phyloP scores from a whole-genome alignment of 2,797 vertebrate species.

The Mastacembelus armatus region DNA sequence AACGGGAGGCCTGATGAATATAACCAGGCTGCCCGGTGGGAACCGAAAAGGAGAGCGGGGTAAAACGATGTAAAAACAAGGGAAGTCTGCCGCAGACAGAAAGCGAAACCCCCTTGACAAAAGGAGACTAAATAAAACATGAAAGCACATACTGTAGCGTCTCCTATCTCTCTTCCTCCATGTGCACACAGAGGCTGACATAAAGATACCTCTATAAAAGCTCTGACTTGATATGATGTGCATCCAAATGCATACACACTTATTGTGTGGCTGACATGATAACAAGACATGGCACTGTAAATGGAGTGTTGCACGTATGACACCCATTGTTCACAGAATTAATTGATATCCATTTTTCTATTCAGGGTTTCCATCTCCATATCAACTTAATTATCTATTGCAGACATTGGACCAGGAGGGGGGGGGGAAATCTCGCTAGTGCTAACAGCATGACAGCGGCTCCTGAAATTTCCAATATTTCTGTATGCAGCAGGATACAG shows the following conservation, averaged over 20 bases:
- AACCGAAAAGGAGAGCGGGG: constrained; percentile 33
- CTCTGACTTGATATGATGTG: constrained; percentile 38
- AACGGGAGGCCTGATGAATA: constrained; percentile 68
- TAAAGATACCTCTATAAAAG: constrained; percentile 22
- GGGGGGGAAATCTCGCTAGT: background rate
- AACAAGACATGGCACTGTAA: constrained; percentile 2
- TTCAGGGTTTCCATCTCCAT: constrained; percentile 20
- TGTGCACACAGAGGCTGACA: constrained; percentile 11
- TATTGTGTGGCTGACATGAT: background rate
- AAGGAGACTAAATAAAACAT: constrained; percentile 31
- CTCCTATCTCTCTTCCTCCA: background rate
- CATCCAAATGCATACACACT: constrained; percentile 2
- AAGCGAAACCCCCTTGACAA: background rate
- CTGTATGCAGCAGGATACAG: too few species aligned
- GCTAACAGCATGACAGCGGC: constrained; percentile 17
- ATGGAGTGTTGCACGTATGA: constrained; percentile 9
- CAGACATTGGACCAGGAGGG: constrained; percentile 12
- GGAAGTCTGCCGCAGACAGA: background rate
- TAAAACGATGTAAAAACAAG: background rate
- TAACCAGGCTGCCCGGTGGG: constrained; percentile 51
- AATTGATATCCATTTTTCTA: constrained; percentile 41
- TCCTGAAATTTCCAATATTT: constrained; percentile 28
- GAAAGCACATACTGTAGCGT: constrained; percentile 8
- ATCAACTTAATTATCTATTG: constrained; percentile 39
- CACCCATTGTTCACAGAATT: constrained; percentile 13